phyloP scores from a whole-genome alignment of 2,888 invertebrate genomes.

The Ennomos fuscantarius region DNA sequence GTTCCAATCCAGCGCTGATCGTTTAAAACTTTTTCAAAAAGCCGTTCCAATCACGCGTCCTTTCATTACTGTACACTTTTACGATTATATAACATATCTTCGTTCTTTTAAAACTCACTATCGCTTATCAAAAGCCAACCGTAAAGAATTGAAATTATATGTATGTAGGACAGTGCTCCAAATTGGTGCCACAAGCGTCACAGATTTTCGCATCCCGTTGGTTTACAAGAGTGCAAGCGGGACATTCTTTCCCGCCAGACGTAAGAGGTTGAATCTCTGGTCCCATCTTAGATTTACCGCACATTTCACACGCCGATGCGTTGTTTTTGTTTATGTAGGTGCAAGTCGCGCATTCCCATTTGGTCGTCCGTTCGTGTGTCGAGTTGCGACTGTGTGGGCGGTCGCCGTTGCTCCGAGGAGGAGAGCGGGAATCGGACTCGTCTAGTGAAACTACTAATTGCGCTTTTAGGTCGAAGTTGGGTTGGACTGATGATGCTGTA shows the following conservation, averaged over 20 bases:
- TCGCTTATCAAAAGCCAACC: too few species aligned
- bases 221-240: conserved; percentile 91
- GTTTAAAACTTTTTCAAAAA: too few species aligned
- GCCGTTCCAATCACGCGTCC: too few species aligned
- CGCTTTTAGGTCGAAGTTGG: conserved; percentile 70
- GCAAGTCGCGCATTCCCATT: conserved; percentile 90
- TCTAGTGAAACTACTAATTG: conserved; percentile 76
- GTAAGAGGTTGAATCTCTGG: conserved; percentile 87
- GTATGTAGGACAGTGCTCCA: conserved; percentile 91
- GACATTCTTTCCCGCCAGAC: conserved; percentile 91
- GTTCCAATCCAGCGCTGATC: too few species aligned
- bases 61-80: too few species aligned
- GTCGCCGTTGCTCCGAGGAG: conserved; percentile 52
- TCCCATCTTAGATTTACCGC: conserved; percentile 87
- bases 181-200: conserved; percentile 88
- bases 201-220: conserved; percentile 87
- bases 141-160: conserved; percentile 76
- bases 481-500: conserved; percentile 50
- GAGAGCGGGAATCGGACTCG: conserved; percentile 66
- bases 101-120: too few species aligned
- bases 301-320: conserved; percentile 89
- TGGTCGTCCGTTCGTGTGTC: conserved; percentile 45
- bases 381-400: conserved; percentile 45
- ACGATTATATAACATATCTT: too few species aligned
- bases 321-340: conserved; percentile 87